Evolutionary conservation across 2,113 vertebrate species (phyloP).

Genomic region (Craseonycteris thonglongyai): DNA sequence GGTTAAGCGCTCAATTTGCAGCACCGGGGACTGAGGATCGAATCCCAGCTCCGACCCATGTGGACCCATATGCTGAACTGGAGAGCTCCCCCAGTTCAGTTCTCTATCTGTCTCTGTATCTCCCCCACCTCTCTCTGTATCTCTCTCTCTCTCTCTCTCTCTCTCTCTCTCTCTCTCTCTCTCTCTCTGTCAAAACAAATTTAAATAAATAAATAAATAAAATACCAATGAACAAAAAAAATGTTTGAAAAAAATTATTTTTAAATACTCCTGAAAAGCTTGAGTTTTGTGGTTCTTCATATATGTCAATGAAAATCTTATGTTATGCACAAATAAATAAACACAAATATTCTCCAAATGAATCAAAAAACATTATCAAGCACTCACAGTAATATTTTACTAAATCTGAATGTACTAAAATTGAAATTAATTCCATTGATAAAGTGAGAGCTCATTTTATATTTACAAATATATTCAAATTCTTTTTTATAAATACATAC

Average conservation of each 20-base stretch:
- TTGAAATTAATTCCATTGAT: background rate
- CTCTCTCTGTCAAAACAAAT: no score
- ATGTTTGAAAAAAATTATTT: constrained; percentile 13
- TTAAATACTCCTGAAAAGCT: background rate
- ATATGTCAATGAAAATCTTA: background rate
- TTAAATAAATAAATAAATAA: no score
- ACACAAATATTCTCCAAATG: background rate
- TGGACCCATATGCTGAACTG: no score
- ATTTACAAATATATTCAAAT: background rate
- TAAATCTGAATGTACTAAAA: background rate
- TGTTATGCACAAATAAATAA: background rate
- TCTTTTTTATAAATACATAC: background rate
- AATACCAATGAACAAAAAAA: no score
- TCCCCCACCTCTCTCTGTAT: no score
- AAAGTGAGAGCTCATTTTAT: background rate
- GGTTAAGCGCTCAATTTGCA: no score
- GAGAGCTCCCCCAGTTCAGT: no score
- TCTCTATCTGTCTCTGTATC: no score
- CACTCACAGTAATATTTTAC: background rate
- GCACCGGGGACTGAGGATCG: no score
- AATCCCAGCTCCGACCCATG: no score
- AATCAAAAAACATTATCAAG: background rate
- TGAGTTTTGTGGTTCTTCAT: background rate
- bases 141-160: no score
- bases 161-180: no score